Conservation (phyloP, 2,113 vertebrate genomes). For the Thymallus thymallus region DNA sequence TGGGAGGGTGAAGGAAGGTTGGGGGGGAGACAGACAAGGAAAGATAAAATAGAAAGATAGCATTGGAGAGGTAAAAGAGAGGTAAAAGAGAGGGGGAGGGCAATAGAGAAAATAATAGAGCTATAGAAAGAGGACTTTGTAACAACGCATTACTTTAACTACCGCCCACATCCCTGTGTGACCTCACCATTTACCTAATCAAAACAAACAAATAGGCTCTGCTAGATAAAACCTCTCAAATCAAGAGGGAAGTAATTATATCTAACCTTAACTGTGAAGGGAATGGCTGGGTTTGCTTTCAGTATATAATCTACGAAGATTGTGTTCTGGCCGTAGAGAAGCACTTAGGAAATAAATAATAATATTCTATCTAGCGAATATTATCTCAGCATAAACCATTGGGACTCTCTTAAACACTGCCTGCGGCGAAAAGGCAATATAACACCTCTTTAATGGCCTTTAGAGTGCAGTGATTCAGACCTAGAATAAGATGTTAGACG, state of each 20-base stretch:
- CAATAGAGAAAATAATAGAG: neutral
- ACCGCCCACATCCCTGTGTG: neutral
- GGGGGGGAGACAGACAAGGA: neutral
- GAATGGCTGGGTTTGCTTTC: neutral
- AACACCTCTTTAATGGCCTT: slow-evolving; percentile 37
- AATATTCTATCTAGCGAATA: slow-evolving; percentile 2
- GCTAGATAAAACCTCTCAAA: neutral
- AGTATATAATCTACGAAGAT: slow-evolving; percentile 1
- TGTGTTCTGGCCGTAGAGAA: slow-evolving; percentile 10
- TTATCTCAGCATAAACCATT: slow-evolving; percentile 42
- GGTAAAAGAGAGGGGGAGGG: slow-evolving; percentile 12
- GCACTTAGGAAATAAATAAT: slow-evolving; percentile 45
- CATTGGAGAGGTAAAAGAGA: neutral
- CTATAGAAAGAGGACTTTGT: slow-evolving; percentile 19
- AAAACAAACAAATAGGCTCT: slow-evolving; percentile 57
- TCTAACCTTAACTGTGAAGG: neutral
- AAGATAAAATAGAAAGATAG: slow-evolving; percentile 7
- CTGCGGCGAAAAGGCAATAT: slow-evolving; percentile 20
- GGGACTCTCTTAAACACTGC: slow-evolving; percentile 44
- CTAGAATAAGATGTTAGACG: slow-evolving; percentile 21
- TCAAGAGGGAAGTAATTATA: neutral
- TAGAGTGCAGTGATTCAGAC: slow-evolving; percentile 34
- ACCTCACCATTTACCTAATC: slow-evolving; percentile 52
- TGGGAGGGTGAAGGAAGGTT: slow-evolving; percentile 1
- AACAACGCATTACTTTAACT: slow-evolving; percentile 33